Base-by-base conservation (phyloP, 2,888 invertebrate genomes). In the Bellardia bayeri region DNA sequence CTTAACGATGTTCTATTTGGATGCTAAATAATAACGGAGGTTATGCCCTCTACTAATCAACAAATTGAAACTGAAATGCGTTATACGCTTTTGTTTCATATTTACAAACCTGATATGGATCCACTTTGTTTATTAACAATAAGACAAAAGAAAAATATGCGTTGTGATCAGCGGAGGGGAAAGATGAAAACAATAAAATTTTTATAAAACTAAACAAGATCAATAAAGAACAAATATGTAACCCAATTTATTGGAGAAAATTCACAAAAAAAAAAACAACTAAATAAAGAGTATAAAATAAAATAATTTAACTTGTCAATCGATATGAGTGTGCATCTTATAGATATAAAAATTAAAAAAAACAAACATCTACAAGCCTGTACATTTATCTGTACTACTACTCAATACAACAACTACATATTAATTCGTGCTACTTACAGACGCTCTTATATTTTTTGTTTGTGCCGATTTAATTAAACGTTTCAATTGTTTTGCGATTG, bases 401-500 rank as follows among this genome's bases (percentile, higher is more conserved):
- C 11, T 40, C 72, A 16, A 75, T 69, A 42, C 45, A 64, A 33
- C 63, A 45, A 54, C 37, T 49, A n/a, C n/a, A n/a, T n/a, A 61
- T 51, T 61, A 54, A 16, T 51, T 30, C 30, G 64, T 66, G 16
- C 40, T 54, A 56, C 58, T 49, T 54, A 51, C 13, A 16, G 11
- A 61, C 6, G 33, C 30, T n/a, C n/a, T 37, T 11, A 11, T 3
- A 9, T 5, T 40, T 56, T 66, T 14, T 68, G 42, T 30, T 56
- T 30, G 51, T 82, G 78, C 74, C 84, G 87, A 84, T 84, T 82
- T 74, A 87, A 84, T 87, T 87, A 87, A 82, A 84, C 49, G 76
- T 84, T 87, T 87, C 84, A 87, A 87, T 87, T 84, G 87, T 87
- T 87, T 87, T 79, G 87, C 78, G 82, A 79, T 87, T 82, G 84